Conservation (phyloP, 2,113 vertebrate genomes). For the Microtus ochrogaster region DNA sequence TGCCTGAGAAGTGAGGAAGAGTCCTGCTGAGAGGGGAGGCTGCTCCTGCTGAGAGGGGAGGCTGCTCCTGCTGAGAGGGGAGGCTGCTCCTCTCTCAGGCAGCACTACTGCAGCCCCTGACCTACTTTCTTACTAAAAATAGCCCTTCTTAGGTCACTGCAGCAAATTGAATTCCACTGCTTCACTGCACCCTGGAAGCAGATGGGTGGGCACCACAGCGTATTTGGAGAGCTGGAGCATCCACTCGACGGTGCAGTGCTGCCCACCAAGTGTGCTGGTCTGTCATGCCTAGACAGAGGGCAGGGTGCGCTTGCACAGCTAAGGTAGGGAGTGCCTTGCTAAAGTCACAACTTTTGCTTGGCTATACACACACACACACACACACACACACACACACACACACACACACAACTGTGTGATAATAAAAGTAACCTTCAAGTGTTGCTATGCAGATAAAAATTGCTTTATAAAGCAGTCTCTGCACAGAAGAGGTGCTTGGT, state of each 20-base stretch:
- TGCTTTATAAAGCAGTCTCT: not conserved
- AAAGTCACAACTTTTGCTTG: slow-evolving; percentile 35
- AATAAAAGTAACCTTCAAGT: slow-evolving; percentile 21
- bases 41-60: too few species aligned
- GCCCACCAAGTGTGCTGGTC: slow-evolving; percentile 24
- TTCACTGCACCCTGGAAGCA: slow-evolving; percentile 86
- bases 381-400: not conserved
- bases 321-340: not conserved
- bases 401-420: slow-evolving; percentile 19
- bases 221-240: slow-evolving; percentile 54
- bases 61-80: slow-evolving; percentile 76
- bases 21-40: slow-evolving; percentile 77
- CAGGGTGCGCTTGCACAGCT: not conserved
- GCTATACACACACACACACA: not conserved
- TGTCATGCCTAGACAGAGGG: not conserved
- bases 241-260: not conserved
- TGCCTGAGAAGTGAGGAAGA: slow-evolving; percentile 60
- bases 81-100: slow-evolving; percentile 82
- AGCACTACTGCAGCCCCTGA: slow-evolving; percentile 88
- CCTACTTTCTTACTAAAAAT: slow-evolving; percentile 97
- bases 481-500: not conserved
- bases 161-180: slow-evolving; percentile 91
- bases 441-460: not conserved
- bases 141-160: slow-evolving; percentile 93
- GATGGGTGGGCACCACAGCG: slow-evolving; percentile 72